A percentile compares a stretch with the other conserved stretches of the same genome.
phyloP scores from a whole-genome alignment of 1,140 invertebrate species.

The Anagrus nilaparvatae region DNA sequence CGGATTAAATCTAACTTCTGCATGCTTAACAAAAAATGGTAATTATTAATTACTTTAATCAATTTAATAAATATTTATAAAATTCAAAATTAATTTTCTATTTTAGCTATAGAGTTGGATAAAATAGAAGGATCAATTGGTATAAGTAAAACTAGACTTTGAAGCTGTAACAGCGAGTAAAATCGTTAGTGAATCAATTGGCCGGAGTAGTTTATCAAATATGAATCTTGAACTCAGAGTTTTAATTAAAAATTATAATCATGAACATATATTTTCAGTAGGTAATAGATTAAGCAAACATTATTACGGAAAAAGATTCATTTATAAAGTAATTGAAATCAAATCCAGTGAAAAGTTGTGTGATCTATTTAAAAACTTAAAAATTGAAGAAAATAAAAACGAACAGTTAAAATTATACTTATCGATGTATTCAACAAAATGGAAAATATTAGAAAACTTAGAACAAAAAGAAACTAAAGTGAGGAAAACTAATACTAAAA shows the following conservation, averaged over 20 bases:
- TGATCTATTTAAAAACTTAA: constrained; percentile 28
- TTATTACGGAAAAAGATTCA: constrained; percentile 40
- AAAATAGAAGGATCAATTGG: constrained; percentile 34
- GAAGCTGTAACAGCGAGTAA: constrained; percentile 26
- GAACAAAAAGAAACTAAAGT: constrained; percentile 9
- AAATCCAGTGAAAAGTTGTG: constrained; percentile 21
- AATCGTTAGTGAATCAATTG: constrained; percentile 30
- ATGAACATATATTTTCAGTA: constrained; percentile 30
- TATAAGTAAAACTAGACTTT: constrained; percentile 27
- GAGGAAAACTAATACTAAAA: constrained; percentile 25
- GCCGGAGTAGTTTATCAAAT: constrained; percentile 28
- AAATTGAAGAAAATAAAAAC: constrained; percentile 23
- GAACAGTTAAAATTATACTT: constrained; percentile 29
- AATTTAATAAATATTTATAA: no score
- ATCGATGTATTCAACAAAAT: constrained; percentile 31
- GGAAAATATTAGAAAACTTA: constrained; percentile 20
- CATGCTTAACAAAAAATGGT: constrained; percentile 47
- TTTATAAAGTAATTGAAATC: constrained; percentile 34
- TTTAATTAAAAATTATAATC: constrained; percentile 35
- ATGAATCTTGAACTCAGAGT: constrained; percentile 30
- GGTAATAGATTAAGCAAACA: constrained; percentile 38
- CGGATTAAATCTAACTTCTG: constrained; percentile 45
- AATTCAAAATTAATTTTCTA: no score
- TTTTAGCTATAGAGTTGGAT: constrained; percentile 42
- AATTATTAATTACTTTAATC: constrained; percentile 21